These are phyloP conservation scores for Drosophila parthenogenetica DNA, from an alignment of 2,888 invertebrate genomes.

Conservation along the genomic window DNA sequence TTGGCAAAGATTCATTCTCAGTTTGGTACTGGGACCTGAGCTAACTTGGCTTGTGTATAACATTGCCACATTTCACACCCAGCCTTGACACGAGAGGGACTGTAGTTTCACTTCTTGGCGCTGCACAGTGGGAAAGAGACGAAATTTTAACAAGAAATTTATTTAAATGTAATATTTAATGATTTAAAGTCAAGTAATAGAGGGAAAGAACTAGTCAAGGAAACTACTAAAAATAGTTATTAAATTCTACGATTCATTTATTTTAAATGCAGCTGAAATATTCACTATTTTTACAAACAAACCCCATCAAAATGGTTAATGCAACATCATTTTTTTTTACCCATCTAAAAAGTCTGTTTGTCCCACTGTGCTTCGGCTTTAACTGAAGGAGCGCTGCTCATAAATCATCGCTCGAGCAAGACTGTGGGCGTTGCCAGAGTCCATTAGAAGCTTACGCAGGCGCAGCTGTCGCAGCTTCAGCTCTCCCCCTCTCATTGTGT, in stretches of 20 bases:
- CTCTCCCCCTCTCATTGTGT: background rate
- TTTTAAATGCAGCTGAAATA: too few species aligned
- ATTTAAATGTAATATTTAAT: too few species aligned
- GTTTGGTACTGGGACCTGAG: too few species aligned
- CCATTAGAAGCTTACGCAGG: conserved; percentile 78
- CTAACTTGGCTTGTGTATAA: conserved; percentile 7
- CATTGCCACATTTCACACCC: conserved; percentile 67
- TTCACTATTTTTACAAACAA: too few species aligned
- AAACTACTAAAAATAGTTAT: too few species aligned
- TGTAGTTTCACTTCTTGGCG: conserved; percentile 47
- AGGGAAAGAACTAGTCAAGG: too few species aligned
- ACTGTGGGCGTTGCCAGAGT: conserved; percentile 73
- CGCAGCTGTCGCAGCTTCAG: conserved; percentile 57
- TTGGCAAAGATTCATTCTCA: conserved; percentile 39
- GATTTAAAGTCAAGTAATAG: too few species aligned
- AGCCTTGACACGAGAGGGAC: conserved; percentile 40
- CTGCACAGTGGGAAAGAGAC: conserved; percentile 1
- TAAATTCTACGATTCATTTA: too few species aligned
- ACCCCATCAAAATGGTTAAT: too few species aligned
- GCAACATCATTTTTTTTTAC: too few species aligned
- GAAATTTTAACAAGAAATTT: background rate
- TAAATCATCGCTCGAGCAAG: conserved; percentile 68
- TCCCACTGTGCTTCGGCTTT: conserved; percentile 15
- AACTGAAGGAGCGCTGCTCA: conserved; percentile 56
- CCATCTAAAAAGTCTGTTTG: background rate